Evolutionary conservation across 1,140 invertebrate species (phyloP).

Genomic region (Panagrolaimus sp.): DNA sequence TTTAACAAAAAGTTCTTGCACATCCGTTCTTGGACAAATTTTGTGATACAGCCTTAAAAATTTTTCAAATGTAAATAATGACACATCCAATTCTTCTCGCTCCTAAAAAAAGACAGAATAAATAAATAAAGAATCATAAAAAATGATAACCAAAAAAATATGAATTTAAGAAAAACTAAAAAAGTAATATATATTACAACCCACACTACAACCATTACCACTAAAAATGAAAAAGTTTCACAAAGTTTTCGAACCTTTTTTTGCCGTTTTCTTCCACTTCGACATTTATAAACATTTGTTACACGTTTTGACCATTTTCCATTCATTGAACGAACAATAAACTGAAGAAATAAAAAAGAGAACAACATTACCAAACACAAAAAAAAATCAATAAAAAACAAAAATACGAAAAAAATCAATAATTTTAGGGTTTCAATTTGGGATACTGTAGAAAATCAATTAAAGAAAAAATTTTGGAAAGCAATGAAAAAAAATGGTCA

Average conservation of each 20-base stretch:
- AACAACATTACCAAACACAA: conserved; percentile 32
- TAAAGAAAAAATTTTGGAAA: conserved; percentile 5
- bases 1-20: conserved; percentile 91
- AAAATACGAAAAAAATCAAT: conserved; percentile 12
- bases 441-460: conserved; percentile 35
- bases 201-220: conserved; percentile 9
- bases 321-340: conserved; percentile 33
- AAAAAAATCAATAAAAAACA: conserved; percentile 40
- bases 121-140: not conserved
- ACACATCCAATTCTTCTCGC: conserved; percentile 81
- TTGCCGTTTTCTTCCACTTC: conserved; percentile 41
- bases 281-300: conserved; percentile 43
- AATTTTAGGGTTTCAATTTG: not conserved
- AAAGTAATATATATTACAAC: conserved; percentile 8
- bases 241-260: conserved; percentile 31
- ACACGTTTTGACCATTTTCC: conserved; percentile 37
- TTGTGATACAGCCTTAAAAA: conserved; percentile 97
- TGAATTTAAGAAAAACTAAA: not conserved
- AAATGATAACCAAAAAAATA: not conserved
- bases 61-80: conserved; percentile 94
- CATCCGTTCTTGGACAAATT: conserved; percentile 96
- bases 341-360: conserved; percentile 30
- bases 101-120: conserved; percentile 43
- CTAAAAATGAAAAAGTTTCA: not conserved
- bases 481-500: too few species aligned